Base-by-base conservation (phyloP, 2,113 vertebrate species). In the Galeopterus variegatus region DNA sequence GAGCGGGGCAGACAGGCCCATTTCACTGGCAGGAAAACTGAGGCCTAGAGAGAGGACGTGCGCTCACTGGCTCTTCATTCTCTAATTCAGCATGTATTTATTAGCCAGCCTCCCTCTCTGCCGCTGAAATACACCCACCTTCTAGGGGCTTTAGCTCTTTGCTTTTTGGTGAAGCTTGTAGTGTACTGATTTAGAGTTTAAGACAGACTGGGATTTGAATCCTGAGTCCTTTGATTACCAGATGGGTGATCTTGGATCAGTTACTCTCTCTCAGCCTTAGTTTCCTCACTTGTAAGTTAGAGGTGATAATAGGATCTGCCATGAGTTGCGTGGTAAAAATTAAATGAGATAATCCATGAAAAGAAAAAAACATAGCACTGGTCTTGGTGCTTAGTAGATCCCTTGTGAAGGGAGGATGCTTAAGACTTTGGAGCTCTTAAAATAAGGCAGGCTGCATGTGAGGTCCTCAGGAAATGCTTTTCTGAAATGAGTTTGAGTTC, bases 361-460 rank as follows among this genome's bases (percentile, higher is more conserved):
- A 62, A 41, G 54, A 56, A 2, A 41, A 62, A 56, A 2, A 1
- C 36, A 11, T 11, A 13, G 54, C 76, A 28, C 13, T 5, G 24
- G n/a, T 11, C 23, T 45, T 26, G 0, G 0, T 12, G 4, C 48
- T 54, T 52, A 13, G 12, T 8, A 36, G 65, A 8, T 10, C 33
- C 77, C 23, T 36, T n/a, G n/a, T 31, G 3, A 31, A 82, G 52
- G 31, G 21, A 28, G 11, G 3, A 5, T 11, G 24, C 31, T 41
- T 67, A 48, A 14, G 54, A 33, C 26, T 62, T 81, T 64, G 8
- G 48, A 21, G 64, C 6, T 15, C n/a, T 87, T n/a, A 31, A 7
- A 72, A 45, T 18, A 50, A 76, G 28, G 19, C 0, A 4, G 3
- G 36, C 13, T 81, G 1, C 3, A 5, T 17, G 17, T 1, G 0